Conservation (phyloP, 2,888 invertebrate genomes). For the Actias luna region DNA sequence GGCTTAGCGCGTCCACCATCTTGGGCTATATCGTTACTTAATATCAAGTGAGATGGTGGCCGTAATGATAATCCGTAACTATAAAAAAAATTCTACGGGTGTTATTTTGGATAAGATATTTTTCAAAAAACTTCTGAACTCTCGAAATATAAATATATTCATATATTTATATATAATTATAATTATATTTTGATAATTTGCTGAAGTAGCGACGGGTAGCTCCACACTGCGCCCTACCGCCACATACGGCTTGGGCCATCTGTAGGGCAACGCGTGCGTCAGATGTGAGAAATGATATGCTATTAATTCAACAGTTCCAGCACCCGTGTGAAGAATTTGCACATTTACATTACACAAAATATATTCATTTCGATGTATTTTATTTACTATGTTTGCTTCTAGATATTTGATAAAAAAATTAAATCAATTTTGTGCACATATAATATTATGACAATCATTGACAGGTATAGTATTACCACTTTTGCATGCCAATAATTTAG, state of each 20-base stretch:
- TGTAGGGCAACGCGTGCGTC: conserved; percentile 35
- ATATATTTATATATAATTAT: too few species aligned
- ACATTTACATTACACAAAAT: conserved; percentile 32
- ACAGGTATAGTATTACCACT: background rate
- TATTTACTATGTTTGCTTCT: background rate
- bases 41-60: too few species aligned
- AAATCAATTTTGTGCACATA: too few species aligned
- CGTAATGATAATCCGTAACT: too few species aligned
- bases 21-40: too few species aligned
- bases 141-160: too few species aligned
- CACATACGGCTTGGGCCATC: background rate
- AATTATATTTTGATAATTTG: too few species aligned
- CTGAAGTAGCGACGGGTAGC: background rate
- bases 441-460: background rate
- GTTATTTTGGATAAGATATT: too few species aligned
- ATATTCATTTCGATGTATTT: conserved; percentile 9
- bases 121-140: too few species aligned
- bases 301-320: conserved; percentile 43
- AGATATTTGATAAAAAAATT: background rate
- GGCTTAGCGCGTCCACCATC: too few species aligned
- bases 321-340: conserved; percentile 35
- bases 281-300: conserved; percentile 53
- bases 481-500: too few species aligned
- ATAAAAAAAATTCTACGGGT: too few species aligned
- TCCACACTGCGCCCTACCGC: background rate